A percentile compares a stretch with the other conserved stretches of the same genome.
Evolutionary conservation across 92 coral and sea anemone species (phyloP).

Genomic region (Micromussa lordhowensis): DNA sequence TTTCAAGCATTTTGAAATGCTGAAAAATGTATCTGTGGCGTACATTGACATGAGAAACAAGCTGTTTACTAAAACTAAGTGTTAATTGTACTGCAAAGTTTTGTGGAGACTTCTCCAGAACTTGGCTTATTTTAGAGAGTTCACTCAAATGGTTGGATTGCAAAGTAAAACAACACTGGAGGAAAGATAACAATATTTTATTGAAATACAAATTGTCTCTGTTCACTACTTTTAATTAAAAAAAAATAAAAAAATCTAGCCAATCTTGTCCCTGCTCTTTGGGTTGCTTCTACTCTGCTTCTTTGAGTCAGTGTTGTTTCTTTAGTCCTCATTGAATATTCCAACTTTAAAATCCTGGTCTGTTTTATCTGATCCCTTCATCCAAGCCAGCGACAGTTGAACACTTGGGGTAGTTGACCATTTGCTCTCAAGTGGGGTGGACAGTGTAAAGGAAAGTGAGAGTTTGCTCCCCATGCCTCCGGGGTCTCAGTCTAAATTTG

Average conservation of each 20-base stretch:
- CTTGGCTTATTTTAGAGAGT: neutral
- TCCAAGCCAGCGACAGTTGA: neutral
- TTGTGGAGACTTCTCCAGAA: neutral
- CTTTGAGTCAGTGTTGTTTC: neutral
- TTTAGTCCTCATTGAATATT: neutral
- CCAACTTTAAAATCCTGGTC: slow-evolving; percentile 12
- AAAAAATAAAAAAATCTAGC: neutral
- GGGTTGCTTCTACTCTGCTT: neutral
- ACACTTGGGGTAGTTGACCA: neutral
- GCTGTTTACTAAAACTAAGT: neutral
- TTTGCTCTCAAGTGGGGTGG: neutral
- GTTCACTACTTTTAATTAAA: no score
- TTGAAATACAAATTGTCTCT: no score
- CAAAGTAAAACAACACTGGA: neutral
- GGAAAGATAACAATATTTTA: neutral
- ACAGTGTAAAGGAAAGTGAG: neutral
- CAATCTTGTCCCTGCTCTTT: neutral
- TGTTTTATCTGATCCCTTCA: slow-evolving; percentile 3
- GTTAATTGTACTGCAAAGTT: neutral
- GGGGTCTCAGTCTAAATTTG: neutral
- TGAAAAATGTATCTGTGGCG: neutral
- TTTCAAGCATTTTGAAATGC: neutral
- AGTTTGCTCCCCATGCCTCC: no score
- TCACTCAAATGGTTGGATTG: neutral
- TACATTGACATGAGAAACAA: neutral